Evolutionary conservation across 2,113 vertebrate species (phyloP), one percentile per base, ranked within the genome.

Genomic region (Ciconia stormi): DNA sequence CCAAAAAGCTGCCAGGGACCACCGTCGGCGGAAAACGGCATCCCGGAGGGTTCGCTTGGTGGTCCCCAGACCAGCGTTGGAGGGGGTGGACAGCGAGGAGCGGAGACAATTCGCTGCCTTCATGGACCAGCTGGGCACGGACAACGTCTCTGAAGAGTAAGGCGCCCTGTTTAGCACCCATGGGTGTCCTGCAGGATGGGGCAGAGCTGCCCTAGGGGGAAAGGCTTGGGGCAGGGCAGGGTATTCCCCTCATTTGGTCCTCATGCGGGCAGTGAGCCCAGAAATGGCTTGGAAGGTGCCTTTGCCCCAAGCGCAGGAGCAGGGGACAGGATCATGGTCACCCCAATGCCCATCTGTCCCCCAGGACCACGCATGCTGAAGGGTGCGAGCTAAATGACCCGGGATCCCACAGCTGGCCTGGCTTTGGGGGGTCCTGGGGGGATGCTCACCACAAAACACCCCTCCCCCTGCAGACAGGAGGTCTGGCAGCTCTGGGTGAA

Each of bases 401-500:
- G 2, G 44, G 49, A 8, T 11, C 44, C n/a, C 49, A 15, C 1
- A 21, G 49, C 49, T 9, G 8, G 25, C n/a, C 56, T 0, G 1
- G 6, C 13, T 58, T 17, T 4, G 50, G 61, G 29, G n/a, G 44
- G 2, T 1, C 9, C 7, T 29, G 27, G 19, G 38, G 26, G 10
- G 26, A 4, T 56, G 46, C 30, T 65, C 16, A 30, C 10, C 32
- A 32, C 20, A 13, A n/a, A 17, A 16, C 21, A 6, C 36, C 38
- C 6, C 49, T 38, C 8, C 74, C 72, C 44, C 29, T 46, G 70
- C 83, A 99, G 98, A 32, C 89, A 97, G 8, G 98, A 98, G 95
- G 87, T 98, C 70, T 98, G 98, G 98, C 97, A 97, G 82, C 97
- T 98, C 6, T 99, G 98, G 98, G n/a, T 81, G 67, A 97, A 97